Base-by-base conservation (phyloP, 2,113 vertebrate species). In the Prunella fulvescens region DNA sequence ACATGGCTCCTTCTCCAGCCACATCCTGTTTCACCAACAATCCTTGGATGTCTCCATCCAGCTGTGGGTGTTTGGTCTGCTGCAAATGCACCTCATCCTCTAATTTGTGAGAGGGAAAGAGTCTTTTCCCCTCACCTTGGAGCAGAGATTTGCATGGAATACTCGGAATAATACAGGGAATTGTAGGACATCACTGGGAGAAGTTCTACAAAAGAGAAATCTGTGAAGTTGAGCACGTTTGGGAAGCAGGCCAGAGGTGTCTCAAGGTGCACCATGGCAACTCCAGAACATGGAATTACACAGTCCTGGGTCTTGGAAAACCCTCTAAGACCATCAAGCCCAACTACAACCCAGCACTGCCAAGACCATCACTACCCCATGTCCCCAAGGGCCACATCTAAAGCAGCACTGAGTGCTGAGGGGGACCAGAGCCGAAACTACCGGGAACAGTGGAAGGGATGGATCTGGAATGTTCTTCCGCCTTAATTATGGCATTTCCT, bases 391-490 rank as follows among this genome's bases (percentile, higher is more conserved):
- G 50, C 9, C 60, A 19, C 50, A 12, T 5, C 58, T 4, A 3
- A 19, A 33, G 11, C 18, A 6, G 3, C 25, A 1, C 47, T 4
- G 25, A 26, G 9, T 6, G 11, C 11, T 47, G 69, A 11, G n/a
- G 5, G 12, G 50, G 40, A 47, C 23, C 28, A 12, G 50, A 23
- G 24, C 3, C 3, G 66, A 48, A 74, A 65, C 9, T 7, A 9
- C 42, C 0, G 0, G 60, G 24, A 65, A 29, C 1, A 4, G 16
- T 0, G 3, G 42, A 31, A 86, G 20, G 25, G 44, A 17, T 20
- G 82, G 31, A 6, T 20, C 51, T 11, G 51, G 53, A 44, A 5
- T 25, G 37, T 14, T 37, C 62, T 37, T 3, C 31, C 13, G 0
- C 44, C 37, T 0, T 18, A 22, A 31, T 67, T 9, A 33, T 2